phyloP scores from a whole-genome alignment of 2,797 vertebrate genomes.

The Danio kyathit region DNA sequence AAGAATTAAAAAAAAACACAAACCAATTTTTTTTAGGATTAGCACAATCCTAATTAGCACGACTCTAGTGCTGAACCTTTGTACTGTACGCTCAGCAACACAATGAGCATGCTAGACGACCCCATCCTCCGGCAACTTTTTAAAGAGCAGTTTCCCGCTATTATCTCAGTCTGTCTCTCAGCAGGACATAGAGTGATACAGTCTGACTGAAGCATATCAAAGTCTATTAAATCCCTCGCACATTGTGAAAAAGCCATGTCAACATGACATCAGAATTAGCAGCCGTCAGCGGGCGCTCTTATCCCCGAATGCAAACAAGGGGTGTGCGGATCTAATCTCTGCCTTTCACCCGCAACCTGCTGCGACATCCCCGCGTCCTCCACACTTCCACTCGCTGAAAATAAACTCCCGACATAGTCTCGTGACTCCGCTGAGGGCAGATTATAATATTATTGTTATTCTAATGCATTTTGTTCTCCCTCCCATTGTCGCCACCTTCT shows the following conservation, averaged over 20 bases:
- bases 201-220: conserved; percentile 57
- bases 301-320: conserved; percentile 71
- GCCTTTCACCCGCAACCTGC: conserved; percentile 61
- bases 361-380: conserved; percentile 37
- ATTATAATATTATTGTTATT: conserved; percentile 72
- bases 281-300: conserved; percentile 59
- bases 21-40: not conserved
- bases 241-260: conserved; percentile 57
- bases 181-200: conserved; percentile 28
- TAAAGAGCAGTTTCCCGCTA: conserved; percentile 16
- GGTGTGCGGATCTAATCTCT: conserved; percentile 70
- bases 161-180: conserved; percentile 14
- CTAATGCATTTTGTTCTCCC: conserved; percentile 64
- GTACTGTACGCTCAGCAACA: not conserved
- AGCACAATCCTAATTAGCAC: too few relatives aligned
- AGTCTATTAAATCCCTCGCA: conserved; percentile 63
- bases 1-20: not conserved
- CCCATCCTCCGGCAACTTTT: not conserved
- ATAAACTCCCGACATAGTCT: conserved; percentile 64
- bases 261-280: conserved; percentile 66
- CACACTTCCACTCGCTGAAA: conserved; percentile 65
- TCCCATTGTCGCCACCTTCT: conserved; percentile 53
- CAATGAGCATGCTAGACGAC: conserved; percentile 4
- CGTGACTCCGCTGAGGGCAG: conserved; percentile 55
- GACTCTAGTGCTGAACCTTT: conserved; percentile 1